Evolutionary conservation across 2,888 invertebrate genomes (phyloP).

Genomic region (Eudemis profundana): DNA sequence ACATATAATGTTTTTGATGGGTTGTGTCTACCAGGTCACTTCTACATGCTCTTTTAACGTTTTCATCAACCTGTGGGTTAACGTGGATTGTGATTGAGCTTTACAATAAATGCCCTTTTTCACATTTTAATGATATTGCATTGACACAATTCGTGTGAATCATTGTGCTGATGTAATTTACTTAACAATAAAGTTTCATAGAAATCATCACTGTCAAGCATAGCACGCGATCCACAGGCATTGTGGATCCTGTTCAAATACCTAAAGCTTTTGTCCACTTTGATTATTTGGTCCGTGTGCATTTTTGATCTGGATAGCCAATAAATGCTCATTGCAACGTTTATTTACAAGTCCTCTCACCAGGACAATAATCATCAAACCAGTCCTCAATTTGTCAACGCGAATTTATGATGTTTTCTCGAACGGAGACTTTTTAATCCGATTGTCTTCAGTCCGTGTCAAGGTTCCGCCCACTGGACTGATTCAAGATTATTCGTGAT

Average conservation of each 20-base stretch:
- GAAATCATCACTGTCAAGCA: neutral
- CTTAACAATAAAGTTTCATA: too few relatives aligned
- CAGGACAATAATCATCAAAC: constrained; percentile 4
- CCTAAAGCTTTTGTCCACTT: neutral
- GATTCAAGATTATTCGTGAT: constrained; percentile 41
- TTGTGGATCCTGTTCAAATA: too few relatives aligned
- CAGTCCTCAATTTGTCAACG: constrained; percentile 31
- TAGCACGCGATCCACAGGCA: neutral
- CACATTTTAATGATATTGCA: neutral
- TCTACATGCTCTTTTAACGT: neutral
- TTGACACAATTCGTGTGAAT: neutral
- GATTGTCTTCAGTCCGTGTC: constrained; percentile 47
- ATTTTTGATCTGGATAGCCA: neutral
- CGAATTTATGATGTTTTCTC: constrained; percentile 24
- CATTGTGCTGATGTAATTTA: neutral
- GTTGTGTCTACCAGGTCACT: too few relatives aligned
- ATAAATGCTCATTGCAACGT: neutral
- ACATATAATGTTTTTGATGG: too few relatives aligned
- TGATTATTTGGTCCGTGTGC: neutral
- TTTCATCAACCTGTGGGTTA: neutral
- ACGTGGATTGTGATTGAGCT: neutral
- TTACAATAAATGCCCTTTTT: neutral
- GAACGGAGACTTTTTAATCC: constrained; percentile 45
- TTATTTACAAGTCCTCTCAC: constrained; percentile 25
- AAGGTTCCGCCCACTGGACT: constrained; percentile 53